Evolutionary conservation across 2,888 invertebrate species (phyloP).

Genomic region (Papilio demoleus): DNA sequence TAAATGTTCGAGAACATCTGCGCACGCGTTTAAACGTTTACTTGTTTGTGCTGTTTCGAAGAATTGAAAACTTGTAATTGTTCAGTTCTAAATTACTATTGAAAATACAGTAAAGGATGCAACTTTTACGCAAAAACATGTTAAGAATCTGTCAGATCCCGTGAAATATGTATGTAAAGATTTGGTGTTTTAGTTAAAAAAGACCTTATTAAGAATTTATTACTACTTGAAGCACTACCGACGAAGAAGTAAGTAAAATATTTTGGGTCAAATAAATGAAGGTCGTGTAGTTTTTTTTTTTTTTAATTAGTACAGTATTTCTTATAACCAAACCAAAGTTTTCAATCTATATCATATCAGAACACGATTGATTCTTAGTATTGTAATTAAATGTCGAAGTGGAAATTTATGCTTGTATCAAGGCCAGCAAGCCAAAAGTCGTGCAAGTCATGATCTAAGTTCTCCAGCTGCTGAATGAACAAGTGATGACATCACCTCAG

Average conservation of each 20-base stretch:
- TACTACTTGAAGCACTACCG: neutral
- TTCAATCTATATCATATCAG: neutral
- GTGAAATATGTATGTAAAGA: neutral
- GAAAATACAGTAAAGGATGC: neutral
- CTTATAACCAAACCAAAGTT: neutral
- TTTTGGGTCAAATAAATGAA: too few species aligned
- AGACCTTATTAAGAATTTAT: neutral
- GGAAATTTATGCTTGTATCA: conserved; percentile 18
- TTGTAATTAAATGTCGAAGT: conserved; percentile 19
- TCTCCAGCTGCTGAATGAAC: conserved; percentile 44
- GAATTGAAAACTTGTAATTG: conserved; percentile 7
- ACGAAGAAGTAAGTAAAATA: too few species aligned
- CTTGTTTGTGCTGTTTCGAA: neutral
- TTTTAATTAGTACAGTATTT: too few species aligned
- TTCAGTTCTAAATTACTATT: neutral
- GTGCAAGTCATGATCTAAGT: conserved; percentile 42
- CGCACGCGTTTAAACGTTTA: conserved; percentile 26
- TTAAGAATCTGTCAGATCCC: neutral
- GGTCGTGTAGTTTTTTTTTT: too few species aligned
- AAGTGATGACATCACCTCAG: conserved; percentile 58
- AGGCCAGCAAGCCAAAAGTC: conserved; percentile 22
- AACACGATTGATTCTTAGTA: neutral
- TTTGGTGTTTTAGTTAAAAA: too few species aligned
- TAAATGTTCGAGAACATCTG: conserved; percentile 42
- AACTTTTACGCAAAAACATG: neutral